Percentiles rank a stretch among this genome's conserved stretches.
phyloP scores from a whole-genome alignment of 2,888 invertebrate species.

The Nezara viridula region DNA sequence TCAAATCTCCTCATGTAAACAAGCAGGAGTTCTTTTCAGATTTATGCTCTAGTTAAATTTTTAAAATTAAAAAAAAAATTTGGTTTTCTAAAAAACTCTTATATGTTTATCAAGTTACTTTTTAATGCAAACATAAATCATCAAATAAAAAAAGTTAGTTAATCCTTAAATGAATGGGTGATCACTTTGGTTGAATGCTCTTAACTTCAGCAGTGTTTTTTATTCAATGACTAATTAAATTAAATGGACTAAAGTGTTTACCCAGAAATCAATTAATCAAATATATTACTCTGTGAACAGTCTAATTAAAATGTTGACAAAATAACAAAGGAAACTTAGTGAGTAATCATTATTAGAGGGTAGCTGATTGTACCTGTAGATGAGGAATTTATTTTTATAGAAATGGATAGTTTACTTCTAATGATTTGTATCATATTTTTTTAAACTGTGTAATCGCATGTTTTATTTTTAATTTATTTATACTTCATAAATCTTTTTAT shows the following conservation, averaged over 20 bases:
- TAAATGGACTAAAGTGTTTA: background rate
- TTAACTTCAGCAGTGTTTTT: background rate
- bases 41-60: background rate
- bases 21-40: background rate
- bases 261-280: background rate
- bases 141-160: background rate
- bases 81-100: background rate
- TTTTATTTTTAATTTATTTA: background rate
- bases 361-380: background rate
- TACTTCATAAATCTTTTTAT: background rate
- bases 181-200: background rate
- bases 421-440: background rate
- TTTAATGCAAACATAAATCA: too few relatives aligned
- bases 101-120: background rate
- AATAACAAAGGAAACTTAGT: slow-evolving; percentile 9
- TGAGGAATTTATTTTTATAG: background rate
- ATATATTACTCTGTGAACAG: background rate
- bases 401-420: background rate
- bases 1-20: background rate
- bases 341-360: background rate
- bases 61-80: too few relatives aligned
- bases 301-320: background rate
- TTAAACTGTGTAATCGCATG: background rate
- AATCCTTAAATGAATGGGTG: background rate
- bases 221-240: background rate